phyloP scores from a whole-genome alignment of 2,113 vertebrate genomes.

The Lutjanus erythropterus region DNA sequence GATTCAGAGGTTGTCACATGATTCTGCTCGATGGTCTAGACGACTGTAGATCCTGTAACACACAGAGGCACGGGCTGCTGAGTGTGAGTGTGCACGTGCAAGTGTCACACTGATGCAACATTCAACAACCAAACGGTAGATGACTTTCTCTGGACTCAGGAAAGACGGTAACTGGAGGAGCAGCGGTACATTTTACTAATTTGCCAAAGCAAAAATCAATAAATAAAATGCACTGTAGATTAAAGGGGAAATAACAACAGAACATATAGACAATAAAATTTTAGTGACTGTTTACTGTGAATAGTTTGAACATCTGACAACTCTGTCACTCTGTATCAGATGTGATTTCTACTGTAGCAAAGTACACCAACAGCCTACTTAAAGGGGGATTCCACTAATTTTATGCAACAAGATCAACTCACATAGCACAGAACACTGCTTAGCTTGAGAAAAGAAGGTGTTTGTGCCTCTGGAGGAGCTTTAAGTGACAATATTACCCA shows the following conservation, averaged over 20 bases:
- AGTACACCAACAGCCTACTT: neutral
- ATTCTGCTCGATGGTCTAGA: neutral
- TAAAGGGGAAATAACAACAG: neutral
- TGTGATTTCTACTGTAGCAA: neutral
- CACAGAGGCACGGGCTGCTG: neutral
- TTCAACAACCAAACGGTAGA: constrained; percentile 55
- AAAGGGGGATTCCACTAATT: neutral
- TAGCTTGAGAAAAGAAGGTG: neutral
- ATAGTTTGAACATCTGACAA: neutral
- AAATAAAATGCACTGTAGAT: neutral
- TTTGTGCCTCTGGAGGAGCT: neutral
- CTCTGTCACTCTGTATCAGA: neutral
- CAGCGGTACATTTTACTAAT: neutral
- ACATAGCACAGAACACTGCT: neutral
- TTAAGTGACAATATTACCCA: neutral
- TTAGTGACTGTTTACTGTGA: neutral
- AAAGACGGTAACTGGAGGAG: neutral
- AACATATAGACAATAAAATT: neutral
- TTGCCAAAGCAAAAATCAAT: rapidly evolving
- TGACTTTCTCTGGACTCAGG: constrained; percentile 6
- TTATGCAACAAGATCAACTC: neutral
- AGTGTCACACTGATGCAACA: constrained; percentile 62
- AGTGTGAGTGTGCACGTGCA: constrained; percentile 3
- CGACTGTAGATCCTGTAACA: constrained; percentile 8
- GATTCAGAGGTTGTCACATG: constrained; percentile 68